phyloP scores from a whole-genome alignment of 2,113 vertebrate species.

The Alligator sinensis region DNA sequence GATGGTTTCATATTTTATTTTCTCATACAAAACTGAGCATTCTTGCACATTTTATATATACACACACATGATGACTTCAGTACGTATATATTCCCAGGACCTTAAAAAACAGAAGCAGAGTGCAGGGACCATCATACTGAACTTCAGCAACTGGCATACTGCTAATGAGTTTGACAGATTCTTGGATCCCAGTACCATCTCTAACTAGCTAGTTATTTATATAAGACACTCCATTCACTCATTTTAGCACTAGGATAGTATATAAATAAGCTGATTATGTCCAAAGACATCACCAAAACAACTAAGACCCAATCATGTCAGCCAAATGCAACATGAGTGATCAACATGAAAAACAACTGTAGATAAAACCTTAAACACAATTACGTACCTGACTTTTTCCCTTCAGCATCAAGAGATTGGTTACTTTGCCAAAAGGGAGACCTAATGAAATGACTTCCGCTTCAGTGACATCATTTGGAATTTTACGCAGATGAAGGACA shows the following conservation, averaged over 20 bases:
- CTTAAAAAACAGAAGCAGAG: background rate
- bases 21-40: background rate
- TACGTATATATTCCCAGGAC: background rate
- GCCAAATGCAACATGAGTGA: background rate
- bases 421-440: constrained; percentile 89
- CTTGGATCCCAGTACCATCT: background rate
- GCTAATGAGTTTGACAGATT: background rate
- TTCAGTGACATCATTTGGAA: constrained; percentile 84
- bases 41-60: background rate
- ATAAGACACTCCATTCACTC: background rate
- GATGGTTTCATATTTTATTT: background rate
- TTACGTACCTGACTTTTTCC: constrained; percentile 85
- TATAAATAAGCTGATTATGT: background rate
- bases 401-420: constrained; percentile 88
- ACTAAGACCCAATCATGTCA: background rate
- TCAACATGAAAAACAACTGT: background rate
- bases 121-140: background rate
- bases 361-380: constrained; percentile 13
- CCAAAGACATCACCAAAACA: background rate
- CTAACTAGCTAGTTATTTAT: background rate
- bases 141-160: background rate
- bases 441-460: constrained; percentile 86
- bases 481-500: constrained; percentile 86
- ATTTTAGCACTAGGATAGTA: background rate
- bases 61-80: too few relatives aligned